Evolutionary conservation across 2,113 vertebrate genomes (phyloP).

Genomic region (Chaetorhynchus papuensis): DNA sequence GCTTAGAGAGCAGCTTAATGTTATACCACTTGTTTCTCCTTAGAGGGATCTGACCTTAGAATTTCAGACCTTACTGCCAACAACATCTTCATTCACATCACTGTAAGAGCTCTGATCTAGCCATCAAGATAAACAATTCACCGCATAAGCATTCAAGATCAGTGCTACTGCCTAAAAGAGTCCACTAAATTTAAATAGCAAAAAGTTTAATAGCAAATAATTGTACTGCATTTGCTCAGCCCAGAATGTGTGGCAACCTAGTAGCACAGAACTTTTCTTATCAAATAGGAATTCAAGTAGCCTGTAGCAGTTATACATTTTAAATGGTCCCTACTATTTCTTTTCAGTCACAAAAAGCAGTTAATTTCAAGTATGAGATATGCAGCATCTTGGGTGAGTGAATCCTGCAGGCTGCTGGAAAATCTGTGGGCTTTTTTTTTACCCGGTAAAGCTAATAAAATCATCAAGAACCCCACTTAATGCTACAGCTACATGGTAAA

Average conservation of each 20-base stretch:
- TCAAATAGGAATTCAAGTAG: rapidly evolving
- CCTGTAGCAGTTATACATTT: rapidly evolving
- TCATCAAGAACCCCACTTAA: neutral
- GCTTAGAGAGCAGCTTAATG: neutral
- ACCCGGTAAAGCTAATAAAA: neutral
- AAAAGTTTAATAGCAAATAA: neutral
- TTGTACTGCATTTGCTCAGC: neutral
- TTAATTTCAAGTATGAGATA: neutral
- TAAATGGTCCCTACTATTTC: neutral
- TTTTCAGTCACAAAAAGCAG: neutral
- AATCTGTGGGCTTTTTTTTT: neutral
- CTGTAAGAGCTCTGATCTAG: neutral
- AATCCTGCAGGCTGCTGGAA: neutral
- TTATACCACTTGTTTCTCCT: neutral
- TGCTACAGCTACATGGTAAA: neutral
- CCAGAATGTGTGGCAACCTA: neutral
- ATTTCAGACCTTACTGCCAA: neutral
- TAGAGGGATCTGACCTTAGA: neutral
- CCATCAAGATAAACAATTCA: neutral
- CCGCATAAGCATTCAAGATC: neutral
- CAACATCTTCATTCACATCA: neutral
- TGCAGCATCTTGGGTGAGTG: neutral
- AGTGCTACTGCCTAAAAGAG: neutral
- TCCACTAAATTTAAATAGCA: neutral
- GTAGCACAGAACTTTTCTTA: neutral